Evolutionary conservation across 2,888 invertebrate species (phyloP).

Genomic region (Alsophila aescularia): DNA sequence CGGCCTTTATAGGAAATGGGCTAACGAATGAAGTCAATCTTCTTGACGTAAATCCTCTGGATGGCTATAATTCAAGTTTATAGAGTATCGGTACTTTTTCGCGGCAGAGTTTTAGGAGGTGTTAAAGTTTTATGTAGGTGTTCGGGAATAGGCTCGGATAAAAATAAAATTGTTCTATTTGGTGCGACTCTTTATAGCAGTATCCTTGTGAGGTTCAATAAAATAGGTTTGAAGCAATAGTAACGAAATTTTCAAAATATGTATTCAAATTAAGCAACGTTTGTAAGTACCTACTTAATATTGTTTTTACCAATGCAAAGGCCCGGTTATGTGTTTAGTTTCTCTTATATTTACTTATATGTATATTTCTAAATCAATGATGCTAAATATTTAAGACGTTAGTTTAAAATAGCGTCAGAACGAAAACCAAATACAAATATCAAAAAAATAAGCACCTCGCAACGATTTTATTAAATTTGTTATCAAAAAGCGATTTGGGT

Average conservation of each 20-base stretch:
- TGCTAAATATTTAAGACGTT: no score
- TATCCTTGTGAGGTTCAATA: background rate
- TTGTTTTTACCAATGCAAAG: no score
- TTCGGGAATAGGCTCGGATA: constrained; percentile 18
- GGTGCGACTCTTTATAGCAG: no score
- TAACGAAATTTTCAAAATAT: no score
- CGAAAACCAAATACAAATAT: constrained; percentile 2
- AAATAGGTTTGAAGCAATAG: background rate
- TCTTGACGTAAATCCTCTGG: constrained; percentile 71
- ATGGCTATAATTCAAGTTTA: constrained; percentile 76
- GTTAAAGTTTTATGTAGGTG: constrained; percentile 55
- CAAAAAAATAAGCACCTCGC: constrained; percentile 30
- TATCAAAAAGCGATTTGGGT: constrained; percentile 60
- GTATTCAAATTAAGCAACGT: no score
- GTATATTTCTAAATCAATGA: no score
- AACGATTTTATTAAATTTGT: constrained; percentile 46
- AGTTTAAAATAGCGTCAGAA: no score
- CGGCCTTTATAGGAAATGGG: constrained; percentile 66
- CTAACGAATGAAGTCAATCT: constrained; percentile 78
- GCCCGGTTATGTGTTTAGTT: no score
- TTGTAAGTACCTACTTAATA: no score
- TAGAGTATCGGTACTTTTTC: constrained; percentile 67
- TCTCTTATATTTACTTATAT: no score
- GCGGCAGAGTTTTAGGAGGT: constrained; percentile 49
- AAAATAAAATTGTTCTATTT: background rate